phyloP scores from a whole-genome alignment of 2,888 invertebrate species.

The Matsumyia berberina region DNA sequence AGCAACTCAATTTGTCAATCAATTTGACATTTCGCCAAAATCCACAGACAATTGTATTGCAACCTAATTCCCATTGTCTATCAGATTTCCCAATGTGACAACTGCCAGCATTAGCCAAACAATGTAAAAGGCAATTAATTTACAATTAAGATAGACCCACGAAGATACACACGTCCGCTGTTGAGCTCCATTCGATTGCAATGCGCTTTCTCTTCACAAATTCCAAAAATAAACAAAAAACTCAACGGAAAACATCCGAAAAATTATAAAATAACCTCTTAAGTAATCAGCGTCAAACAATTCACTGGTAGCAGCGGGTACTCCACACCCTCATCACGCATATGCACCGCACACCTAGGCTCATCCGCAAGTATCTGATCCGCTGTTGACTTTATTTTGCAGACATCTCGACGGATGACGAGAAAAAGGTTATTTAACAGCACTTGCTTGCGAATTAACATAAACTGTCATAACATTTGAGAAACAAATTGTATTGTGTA shows the following conservation, averaged over 20 bases:
- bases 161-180: slow-evolving; percentile 1
- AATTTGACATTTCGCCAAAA: slow-evolving; percentile 72
- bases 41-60: slow-evolving; percentile 63
- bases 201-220: slow-evolving; percentile 41
- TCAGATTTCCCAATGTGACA: slow-evolving; percentile 64
- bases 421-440: slow-evolving; percentile 49
- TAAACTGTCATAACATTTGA: slow-evolving; percentile 65
- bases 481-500: slow-evolving; percentile 17
- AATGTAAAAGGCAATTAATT: slow-evolving; percentile 68
- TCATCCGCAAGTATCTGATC: slow-evolving; percentile 1
- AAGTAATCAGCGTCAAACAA: slow-evolving; percentile 30
- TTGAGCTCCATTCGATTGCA: not conserved
- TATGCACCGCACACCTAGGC: not conserved
- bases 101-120: slow-evolving; percentile 56
- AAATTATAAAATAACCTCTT: slow-evolving; percentile 23
- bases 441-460: slow-evolving; percentile 41
- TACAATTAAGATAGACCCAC: slow-evolving; percentile 56
- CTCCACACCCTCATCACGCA: slow-evolving; percentile 26
- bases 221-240: slow-evolving; percentile 12
- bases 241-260: slow-evolving; percentile 3
- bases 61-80: slow-evolving; percentile 72
- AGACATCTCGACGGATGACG: not conserved
- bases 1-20: slow-evolving; percentile 69
- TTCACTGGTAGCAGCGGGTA: not conserved
- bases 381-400: slow-evolving; percentile 6